phyloP scores from a whole-genome alignment of 2,797 vertebrate species.

The Acanthurus tractus region DNA sequence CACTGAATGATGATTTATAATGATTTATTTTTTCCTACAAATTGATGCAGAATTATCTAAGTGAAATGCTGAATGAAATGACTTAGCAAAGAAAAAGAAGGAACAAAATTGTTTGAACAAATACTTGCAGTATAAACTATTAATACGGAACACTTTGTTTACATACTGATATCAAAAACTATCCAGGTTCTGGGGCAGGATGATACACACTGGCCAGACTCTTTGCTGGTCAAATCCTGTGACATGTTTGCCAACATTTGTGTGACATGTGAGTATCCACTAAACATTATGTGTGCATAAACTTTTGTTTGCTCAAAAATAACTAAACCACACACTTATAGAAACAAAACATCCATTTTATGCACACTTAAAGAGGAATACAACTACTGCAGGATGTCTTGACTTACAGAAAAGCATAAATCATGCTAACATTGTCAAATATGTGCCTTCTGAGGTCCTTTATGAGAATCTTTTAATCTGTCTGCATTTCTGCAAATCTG shows the following conservation, averaged over 20 bases:
- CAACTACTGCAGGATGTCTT: not conserved
- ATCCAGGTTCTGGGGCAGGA: not conserved
- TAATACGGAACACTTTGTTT: constrained; percentile 1
- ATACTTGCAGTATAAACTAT: constrained; percentile 1
- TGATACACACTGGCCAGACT: not conserved
- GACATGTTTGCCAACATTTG: not conserved
- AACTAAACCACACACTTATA: constrained; percentile 5
- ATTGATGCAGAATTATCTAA: not conserved
- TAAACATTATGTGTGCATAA: constrained; percentile 1
- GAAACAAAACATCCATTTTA: constrained; percentile 16
- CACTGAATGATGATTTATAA: not conserved
- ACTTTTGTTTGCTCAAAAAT: not conserved
- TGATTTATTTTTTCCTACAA: not conserved
- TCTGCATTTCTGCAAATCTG: not conserved
- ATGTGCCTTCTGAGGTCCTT: not conserved
- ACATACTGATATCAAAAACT: not conserved
- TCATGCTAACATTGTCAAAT: not conserved
- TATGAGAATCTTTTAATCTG: not conserved
- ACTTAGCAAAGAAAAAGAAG: not conserved
- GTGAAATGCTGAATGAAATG: not conserved
- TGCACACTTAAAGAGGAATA: constrained; percentile 9
- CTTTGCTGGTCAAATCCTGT: not conserved
- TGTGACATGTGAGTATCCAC: not conserved
- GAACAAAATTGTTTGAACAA: not conserved
- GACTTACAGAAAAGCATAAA: not conserved